A percentile compares a stretch with the other conserved stretches of the same genome.
phyloP scores from a whole-genome alignment of 2,888 invertebrate genomes.

The Syrphus vitripennis region DNA sequence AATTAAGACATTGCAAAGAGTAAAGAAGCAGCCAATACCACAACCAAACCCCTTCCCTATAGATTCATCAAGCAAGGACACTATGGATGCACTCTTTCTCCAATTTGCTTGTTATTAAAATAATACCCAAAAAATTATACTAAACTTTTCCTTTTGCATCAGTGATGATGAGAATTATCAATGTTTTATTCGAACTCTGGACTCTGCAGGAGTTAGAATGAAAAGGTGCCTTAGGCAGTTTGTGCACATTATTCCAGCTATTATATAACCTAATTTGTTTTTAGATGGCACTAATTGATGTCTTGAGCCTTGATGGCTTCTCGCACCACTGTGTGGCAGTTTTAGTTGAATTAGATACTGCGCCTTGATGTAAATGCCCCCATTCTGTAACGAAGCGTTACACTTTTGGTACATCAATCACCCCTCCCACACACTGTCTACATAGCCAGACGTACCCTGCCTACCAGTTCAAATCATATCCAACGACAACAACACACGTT shows the following conservation, averaged over 20 bases:
- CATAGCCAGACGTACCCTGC: too few species aligned
- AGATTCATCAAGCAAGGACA: neutral
- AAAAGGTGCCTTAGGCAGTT: conserved; percentile 16
- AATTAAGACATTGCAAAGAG: conserved; percentile 46
- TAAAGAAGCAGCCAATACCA: neutral
- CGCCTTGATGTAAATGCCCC: too few species aligned
- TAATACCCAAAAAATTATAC: conserved; percentile 62
- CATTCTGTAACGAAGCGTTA: too few species aligned
- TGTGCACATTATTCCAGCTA: neutral
- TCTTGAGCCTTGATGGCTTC: too few species aligned
- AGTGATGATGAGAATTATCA: conserved; percentile 38
- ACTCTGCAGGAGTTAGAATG: neutral
- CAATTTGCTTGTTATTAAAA: conserved; percentile 69
- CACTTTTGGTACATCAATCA: too few species aligned
- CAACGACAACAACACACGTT: too few species aligned
- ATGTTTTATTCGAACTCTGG: conserved; percentile 32
- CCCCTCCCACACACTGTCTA: too few species aligned
- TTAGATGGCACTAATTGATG: neutral
- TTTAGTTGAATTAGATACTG: too few species aligned
- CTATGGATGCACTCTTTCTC: neutral
- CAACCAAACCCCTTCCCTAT: neutral
- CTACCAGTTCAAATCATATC: too few species aligned
- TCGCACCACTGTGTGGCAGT: too few species aligned
- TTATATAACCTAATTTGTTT: neutral
- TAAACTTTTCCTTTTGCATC: conserved; percentile 53